phyloP scores from a whole-genome alignment of 2,797 vertebrate genomes.

The Lepilemur septentrionalis region DNA sequence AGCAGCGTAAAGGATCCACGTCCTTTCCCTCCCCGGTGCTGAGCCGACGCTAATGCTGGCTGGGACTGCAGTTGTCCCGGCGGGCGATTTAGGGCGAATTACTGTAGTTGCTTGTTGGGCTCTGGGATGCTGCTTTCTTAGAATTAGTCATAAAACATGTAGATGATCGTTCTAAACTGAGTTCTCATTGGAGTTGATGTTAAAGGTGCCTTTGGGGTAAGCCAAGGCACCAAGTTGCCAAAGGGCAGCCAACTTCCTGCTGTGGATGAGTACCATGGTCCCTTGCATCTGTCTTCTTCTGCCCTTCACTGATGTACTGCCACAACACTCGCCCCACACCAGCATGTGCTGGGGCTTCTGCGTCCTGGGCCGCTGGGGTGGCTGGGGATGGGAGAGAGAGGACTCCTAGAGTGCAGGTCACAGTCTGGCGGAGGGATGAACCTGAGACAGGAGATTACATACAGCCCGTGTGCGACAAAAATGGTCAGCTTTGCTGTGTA shows the following conservation, averaged over 20 bases:
- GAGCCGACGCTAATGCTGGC: accelerated
- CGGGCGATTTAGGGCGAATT: not conserved
- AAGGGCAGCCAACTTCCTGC: not conserved
- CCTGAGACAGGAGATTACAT: accelerated
- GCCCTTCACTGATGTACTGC: accelerated
- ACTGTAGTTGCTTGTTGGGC: accelerated
- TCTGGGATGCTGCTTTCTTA: not conserved
- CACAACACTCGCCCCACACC: accelerated
- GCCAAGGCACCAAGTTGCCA: not conserved
- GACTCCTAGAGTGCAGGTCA: accelerated
- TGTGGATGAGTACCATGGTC: accelerated
- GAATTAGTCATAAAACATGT: not conserved
- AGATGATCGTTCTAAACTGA: not conserved
- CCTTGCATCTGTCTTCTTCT: not conserved
- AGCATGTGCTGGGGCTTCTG: accelerated
- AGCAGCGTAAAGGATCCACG: accelerated
- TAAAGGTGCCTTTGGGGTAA: not conserved
- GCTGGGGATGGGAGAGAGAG: accelerated
- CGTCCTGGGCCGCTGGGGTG: accelerated
- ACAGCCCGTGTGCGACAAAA: accelerated
- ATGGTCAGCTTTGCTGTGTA: accelerated
- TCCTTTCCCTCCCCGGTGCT: not conserved
- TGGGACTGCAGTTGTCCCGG: accelerated
- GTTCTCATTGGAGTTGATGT: not conserved
- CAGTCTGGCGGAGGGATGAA: not conserved